Evolutionary conservation across 2,113 vertebrate species (phyloP).

Genomic region (Macaca nemestrina): DNA sequence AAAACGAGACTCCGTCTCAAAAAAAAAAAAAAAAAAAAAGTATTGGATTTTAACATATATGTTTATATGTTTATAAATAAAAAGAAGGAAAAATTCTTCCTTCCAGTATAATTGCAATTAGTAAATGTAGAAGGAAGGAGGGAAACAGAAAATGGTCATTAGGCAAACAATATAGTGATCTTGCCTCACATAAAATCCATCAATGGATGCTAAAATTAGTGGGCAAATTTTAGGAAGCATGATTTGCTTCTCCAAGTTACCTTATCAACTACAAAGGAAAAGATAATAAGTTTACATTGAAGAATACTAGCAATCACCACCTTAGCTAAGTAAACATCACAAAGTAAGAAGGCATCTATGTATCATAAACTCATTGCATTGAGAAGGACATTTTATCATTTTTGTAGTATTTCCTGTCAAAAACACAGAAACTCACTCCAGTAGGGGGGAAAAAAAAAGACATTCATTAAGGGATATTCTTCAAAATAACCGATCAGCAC

Average conservation of each 20-base stretch:
- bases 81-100: not conserved
- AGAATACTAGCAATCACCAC: not conserved
- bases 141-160: not conserved
- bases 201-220: not conserved
- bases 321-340: not conserved
- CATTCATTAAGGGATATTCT: not conserved
- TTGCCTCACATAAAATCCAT: not conserved
- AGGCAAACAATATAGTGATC: not conserved
- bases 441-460: not conserved
- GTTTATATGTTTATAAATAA: not conserved
- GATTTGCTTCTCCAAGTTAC: not conserved
- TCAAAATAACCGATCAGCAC: not conserved
- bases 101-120: not conserved
- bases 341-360: not conserved
- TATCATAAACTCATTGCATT: not conserved
- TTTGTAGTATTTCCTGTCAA: not conserved
- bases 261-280: not conserved
- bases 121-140: not conserved
- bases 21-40: not conserved
- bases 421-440: not conserved
- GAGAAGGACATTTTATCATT: not conserved
- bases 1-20: no score
- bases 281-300: no score
- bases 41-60: not conserved
- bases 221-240: not conserved